Evolutionary conservation across 2,797 vertebrate genomes (phyloP).

Genomic region (Carapus acus): DNA sequence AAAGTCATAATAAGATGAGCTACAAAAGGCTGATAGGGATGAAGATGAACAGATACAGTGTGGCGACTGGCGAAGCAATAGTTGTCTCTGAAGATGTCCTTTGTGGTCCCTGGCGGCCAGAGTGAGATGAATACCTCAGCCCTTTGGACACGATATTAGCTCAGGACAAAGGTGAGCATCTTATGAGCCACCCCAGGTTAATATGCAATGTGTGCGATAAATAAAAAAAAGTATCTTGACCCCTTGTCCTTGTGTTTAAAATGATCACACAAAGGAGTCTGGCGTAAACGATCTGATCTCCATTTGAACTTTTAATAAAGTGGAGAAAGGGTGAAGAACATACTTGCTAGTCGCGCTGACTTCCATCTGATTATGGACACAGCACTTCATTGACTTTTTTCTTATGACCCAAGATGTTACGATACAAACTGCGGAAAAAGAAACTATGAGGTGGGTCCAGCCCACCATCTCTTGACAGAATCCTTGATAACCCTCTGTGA

Average conservation of each 20-base stretch:
- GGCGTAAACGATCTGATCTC: conserved; percentile 58
- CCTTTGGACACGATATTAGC: conserved; percentile 68
- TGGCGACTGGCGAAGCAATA: conserved; percentile 56
- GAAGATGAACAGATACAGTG: conserved; percentile 72
- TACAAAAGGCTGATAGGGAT: conserved; percentile 65
- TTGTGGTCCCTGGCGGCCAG: conserved; percentile 64
- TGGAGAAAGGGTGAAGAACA: conserved; percentile 50
- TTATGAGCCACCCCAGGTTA: conserved; percentile 59
- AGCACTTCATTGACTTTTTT: conserved; percentile 29
- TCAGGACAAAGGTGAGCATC: conserved; percentile 66
- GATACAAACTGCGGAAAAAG: not conserved
- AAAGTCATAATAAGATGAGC: conserved; percentile 78
- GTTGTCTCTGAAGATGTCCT: conserved; percentile 67
- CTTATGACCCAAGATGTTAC: conserved; percentile 28
- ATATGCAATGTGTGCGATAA: conserved; percentile 27
- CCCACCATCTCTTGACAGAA: not conserved
- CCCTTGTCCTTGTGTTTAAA: conserved; percentile 57
- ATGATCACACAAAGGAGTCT: conserved; percentile 46
- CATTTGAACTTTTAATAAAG: conserved; percentile 70
- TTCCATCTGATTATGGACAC: conserved; percentile 39
- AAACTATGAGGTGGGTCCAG: conserved; percentile 6
- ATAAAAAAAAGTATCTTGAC: conserved; percentile 28
- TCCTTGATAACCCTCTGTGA: conserved; percentile 5
- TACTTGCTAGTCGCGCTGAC: too few species aligned
- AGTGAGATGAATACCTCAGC: conserved; percentile 65